A percentile compares a stretch with the other conserved stretches of the same genome.
Evolutionary conservation across 2,797 vertebrate genomes (phyloP).

Genomic region (Leptoclinus maculatus): DNA sequence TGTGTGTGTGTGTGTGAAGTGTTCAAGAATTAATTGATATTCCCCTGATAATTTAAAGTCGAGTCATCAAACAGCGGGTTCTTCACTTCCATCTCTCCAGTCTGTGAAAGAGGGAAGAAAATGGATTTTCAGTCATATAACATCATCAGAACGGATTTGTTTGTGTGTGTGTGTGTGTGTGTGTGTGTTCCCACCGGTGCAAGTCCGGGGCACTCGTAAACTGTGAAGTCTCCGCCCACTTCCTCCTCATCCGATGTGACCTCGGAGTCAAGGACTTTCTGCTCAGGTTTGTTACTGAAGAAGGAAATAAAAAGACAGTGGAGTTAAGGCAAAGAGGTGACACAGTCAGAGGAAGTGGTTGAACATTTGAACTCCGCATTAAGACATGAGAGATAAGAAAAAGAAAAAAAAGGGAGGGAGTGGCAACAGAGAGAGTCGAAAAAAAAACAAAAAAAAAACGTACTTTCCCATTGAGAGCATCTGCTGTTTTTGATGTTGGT

Average conservation of each 20-base stretch:
- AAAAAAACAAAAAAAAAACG: not conserved
- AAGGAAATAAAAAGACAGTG: too few relatives aligned
- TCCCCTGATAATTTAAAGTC: conserved; percentile 80
- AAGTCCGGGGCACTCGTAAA: conserved; percentile 96
- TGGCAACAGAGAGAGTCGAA: not conserved
- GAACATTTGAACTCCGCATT: not conserved
- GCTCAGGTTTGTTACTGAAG: conserved; percentile 90
- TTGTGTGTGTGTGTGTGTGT: not conserved
- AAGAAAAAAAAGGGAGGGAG: rapidly evolving
- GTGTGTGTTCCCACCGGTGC: conserved; percentile 87
- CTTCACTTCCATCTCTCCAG: conserved; percentile 98
- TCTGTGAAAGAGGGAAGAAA: conserved; percentile 79
- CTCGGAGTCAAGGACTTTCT: conserved; percentile 84
- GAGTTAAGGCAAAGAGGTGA: not conserved
- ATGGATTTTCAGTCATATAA: not conserved
- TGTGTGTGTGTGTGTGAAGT: conserved; percentile 8
- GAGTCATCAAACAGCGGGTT: conserved; percentile 96
- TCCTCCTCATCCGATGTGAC: conserved; percentile 93
- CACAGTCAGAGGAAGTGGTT: conserved; percentile 13
- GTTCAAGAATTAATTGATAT: conserved; percentile 80
- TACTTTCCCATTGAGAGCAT: conserved; percentile 95
- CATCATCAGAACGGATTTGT: not conserved
- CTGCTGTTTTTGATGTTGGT: conserved; percentile 98
- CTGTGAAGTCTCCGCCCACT: conserved; percentile 95
- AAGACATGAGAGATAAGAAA: not conserved